Base-by-base conservation (phyloP, 35 echinoderm and acorn worm species). In the Stichopus chloronotus region DNA sequence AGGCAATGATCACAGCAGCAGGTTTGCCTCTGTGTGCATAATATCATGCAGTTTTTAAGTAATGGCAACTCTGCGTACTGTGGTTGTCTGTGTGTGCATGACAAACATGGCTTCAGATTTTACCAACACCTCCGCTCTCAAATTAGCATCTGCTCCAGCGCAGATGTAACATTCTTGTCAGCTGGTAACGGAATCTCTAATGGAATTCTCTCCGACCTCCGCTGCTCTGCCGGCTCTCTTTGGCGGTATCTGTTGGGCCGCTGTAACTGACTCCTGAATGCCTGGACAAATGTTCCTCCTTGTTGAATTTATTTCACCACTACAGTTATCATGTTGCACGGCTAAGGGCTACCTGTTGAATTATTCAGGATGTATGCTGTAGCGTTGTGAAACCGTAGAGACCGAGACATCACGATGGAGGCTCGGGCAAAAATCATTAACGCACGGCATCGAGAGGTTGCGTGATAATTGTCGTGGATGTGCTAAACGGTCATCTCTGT, bases 261-360 rank as follows among this genome's bases (percentile, higher is more conserved):
- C 82, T 53, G 82, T 22, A 23, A 58, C 23, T 4, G 82, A 85
- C 12, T 85, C 53, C 17, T 17, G 82, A 53, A 58, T 58, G 57
- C 82, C 55, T 85, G 6, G 23, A 16, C 56, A 55, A 85, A 85
- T 16, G 58, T 58, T 85, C 56, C 52, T 5, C 55, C 14, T 58
- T 17, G 57, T 85, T 58, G 17, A 58, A 85, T 22, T 58, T 85
- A 85, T 59, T 85, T 85, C 19, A 19, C 58, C 21, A 53, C 82
- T 58, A 22, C 82, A 56, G 55, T 59, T 59, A 53, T 85, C 82
- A 19, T 21, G 55, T 85, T 85, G 82, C 82, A 85, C 24, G 9
- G 82, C 82, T 85, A 58, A 85, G 82, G 57, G 82, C 54, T 85
- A 85, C 82, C 58, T 85, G 82, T 85, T 85, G 82, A 60, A 57